Evolutionary conservation across 2,797 vertebrate genomes (phyloP).

Genomic region (Lutjanus argentimaculatus): DNA sequence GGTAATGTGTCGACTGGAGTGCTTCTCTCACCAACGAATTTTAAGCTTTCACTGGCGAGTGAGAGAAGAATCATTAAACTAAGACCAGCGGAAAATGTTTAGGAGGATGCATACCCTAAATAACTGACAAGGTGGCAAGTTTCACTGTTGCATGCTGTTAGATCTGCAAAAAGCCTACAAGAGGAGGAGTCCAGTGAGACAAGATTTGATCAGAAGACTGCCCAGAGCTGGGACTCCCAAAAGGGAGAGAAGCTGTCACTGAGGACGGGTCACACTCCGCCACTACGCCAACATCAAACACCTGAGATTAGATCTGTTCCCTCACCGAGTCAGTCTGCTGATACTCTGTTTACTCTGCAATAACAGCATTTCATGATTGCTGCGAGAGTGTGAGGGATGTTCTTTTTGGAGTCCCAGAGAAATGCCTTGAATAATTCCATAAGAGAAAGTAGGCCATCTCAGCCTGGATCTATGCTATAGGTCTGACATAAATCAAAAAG

Average conservation of each 20-base stretch:
- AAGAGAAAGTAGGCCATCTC: constrained; percentile 55
- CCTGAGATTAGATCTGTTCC: constrained; percentile 57
- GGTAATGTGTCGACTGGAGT: constrained; percentile 67
- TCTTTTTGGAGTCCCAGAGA: constrained; percentile 33
- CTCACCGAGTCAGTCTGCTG: constrained; percentile 34
- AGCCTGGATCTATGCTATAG: constrained; percentile 22
- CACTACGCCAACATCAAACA: constrained; percentile 64
- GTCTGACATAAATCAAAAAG: constrained; percentile 55
- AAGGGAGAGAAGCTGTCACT: constrained; percentile 16
- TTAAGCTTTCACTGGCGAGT: constrained; percentile 18
- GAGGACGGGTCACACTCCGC: constrained; percentile 56
- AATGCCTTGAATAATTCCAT: constrained; percentile 39
- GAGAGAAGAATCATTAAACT: constrained; percentile 41
- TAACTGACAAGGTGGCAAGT: constrained; percentile 57
- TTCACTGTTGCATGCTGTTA: constrained; percentile 62
- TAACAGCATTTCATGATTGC: constrained; percentile 48
- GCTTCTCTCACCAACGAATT: constrained; percentile 40
- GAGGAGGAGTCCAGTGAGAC: constrained; percentile 36
- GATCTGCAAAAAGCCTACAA: constrained; percentile 43
- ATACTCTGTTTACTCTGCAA: constrained; percentile 55
- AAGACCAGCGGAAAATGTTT: constrained; percentile 42
- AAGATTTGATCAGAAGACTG: constrained; percentile 45
- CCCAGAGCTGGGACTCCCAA: constrained; percentile 31
- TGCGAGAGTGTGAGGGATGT: constrained; percentile 21
- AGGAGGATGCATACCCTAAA: constrained; percentile 50